Percentiles rank a stretch among this genome's conserved stretches.
Evolutionary conservation across 2,797 vertebrate species (phyloP).

Genomic region (Sternotherus odoratus): DNA sequence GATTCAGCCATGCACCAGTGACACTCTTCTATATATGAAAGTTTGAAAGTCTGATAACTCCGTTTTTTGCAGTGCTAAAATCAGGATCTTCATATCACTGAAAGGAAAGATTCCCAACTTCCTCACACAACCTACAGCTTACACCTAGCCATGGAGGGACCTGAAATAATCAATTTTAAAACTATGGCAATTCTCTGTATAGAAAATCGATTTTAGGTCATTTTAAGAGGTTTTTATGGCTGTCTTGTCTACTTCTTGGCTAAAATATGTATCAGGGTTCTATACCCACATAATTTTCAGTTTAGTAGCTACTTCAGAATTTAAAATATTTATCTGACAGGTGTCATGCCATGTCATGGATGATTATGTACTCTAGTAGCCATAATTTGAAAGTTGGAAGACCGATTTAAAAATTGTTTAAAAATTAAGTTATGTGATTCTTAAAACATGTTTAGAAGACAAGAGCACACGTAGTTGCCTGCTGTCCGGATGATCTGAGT

Average conservation of each 20-base stretch:
- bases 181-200: neutral
- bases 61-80: neutral
- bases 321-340: constrained; percentile 60
- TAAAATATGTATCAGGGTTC: constrained; percentile 33
- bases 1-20: neutral
- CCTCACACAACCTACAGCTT: neutral
- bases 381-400: constrained; percentile 46
- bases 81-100: neutral
- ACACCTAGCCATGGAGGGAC: neutral
- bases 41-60: neutral
- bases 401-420: neutral
- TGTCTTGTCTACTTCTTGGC: constrained; percentile 37
- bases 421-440: constrained; percentile 22
- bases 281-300: neutral
- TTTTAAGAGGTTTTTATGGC: constrained; percentile 29
- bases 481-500: constrained; percentile 16
- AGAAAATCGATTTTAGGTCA: constrained; percentile 11
- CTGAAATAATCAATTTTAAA: neutral
- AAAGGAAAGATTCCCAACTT: neutral
- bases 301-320: constrained; percentile 34
- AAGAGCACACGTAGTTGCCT: constrained; percentile 11
- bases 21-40: neutral
- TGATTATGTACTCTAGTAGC: constrained; percentile 50
- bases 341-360: constrained; percentile 32
- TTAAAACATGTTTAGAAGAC: constrained; percentile 52